Base-by-base conservation (phyloP, 2,888 invertebrate species). In the Leptopilina myrica region DNA sequence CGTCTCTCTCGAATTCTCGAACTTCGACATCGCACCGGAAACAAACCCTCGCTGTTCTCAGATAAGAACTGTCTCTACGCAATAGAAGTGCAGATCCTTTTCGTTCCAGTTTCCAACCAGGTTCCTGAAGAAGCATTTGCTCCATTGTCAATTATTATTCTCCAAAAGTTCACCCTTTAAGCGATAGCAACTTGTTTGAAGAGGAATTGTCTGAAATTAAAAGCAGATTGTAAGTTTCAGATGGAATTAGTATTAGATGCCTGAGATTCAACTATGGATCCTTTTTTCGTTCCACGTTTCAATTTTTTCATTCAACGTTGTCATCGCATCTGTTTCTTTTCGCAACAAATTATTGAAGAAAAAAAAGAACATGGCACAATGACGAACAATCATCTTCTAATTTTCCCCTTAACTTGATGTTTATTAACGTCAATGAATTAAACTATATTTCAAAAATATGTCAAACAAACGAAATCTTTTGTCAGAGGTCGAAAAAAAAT, bases 11-110 rank as follows among this genome's bases (percentile, higher is more conserved):
- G 89, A 93, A 93, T 85, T 94, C 94, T 64, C 92, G 91, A 11
- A 94, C 92, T 84, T 93, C 93, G 8, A 93, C 93, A 86, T 93
- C 93, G 87, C 92, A 92, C 15, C 92, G 93, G 86, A 94, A 94
- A 85, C 92, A 93, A 62, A 94, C 93, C 46, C 93, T 85, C 14
- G 88, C 87, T 64, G 85, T 86, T 84, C 89, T 91, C 77, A 86
- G 85, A 77, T 89, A 88, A 14, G 89, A 87, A 67, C 89, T 90
- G 85, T 91, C 91, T 46, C 91, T 86, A 12, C 91, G 84, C 73
- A 91, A 80, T 65, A 91, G 83, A 46, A 91, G 80, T 3, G 89
- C 89, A 76, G 91, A 90, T 33, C 91, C 91, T 67, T 91, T 90
- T 65, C 89, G 86, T 81, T 91, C 91, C 77, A 91, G 76, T 84